A percentile compares a stretch with the other conserved stretches of the same genome.
Evolutionary conservation across 2,888 invertebrate species (phyloP).

Genomic region (Rhodophaea formosa): DNA sequence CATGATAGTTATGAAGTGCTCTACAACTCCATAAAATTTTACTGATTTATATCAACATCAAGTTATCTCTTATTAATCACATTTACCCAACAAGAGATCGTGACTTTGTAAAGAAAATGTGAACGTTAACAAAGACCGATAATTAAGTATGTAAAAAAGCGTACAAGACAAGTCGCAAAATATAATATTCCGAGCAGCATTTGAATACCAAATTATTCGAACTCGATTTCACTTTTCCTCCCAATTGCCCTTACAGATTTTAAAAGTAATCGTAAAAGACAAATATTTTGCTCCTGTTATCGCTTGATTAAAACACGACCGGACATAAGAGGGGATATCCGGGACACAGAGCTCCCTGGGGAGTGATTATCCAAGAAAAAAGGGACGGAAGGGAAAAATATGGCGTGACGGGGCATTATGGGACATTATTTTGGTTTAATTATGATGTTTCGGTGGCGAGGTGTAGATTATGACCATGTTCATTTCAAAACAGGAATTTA

Average conservation of each 20-base stretch:
- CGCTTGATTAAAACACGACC: constrained; percentile 12
- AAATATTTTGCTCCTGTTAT: constrained; percentile 8
- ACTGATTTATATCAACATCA: too few species aligned
- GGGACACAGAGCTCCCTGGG: constrained; percentile 5
- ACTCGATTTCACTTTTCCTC: not conserved
- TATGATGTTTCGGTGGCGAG: constrained; percentile 33
- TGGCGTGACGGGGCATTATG: not conserved
- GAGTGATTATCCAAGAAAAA: constrained; percentile 14
- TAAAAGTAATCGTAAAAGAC: not conserved
- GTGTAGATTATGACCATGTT: not conserved
- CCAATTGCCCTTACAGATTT: not conserved
- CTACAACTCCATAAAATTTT: too few species aligned
- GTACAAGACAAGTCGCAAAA: too few species aligned
- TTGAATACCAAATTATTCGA: not conserved
- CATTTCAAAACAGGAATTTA: not conserved
- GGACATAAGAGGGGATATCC: constrained; percentile 15
- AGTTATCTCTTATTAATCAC: too few species aligned
- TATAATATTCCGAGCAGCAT: too few species aligned
- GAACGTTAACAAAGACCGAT: too few species aligned
- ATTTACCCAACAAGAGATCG: too few species aligned
- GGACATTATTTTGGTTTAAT: constrained; percentile 16
- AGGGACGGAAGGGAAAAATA: constrained; percentile 10
- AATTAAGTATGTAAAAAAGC: too few species aligned
- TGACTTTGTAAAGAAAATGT: too few species aligned
- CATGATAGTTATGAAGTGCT: too few species aligned